phyloP scores from a whole-genome alignment of 2,888 invertebrate genomes.

The Sesamia inferens region DNA sequence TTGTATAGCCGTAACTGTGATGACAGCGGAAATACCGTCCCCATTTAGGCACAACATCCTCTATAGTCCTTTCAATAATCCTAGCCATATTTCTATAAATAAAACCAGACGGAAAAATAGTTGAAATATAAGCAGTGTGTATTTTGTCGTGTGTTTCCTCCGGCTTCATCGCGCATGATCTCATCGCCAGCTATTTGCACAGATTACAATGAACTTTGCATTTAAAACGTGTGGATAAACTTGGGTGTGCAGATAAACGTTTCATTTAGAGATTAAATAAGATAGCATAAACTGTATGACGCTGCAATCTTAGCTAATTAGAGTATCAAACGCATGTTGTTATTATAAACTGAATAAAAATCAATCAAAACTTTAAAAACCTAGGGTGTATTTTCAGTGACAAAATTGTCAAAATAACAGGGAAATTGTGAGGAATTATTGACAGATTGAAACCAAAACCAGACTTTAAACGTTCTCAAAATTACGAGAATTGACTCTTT shows the following conservation, averaged over 20 bases:
- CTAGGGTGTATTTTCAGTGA: too few relatives aligned
- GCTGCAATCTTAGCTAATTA: constrained; percentile 1
- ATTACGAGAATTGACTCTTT: too few relatives aligned
- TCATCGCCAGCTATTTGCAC: constrained; percentile 59
- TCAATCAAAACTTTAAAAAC: not conserved
- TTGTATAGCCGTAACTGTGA: constrained; percentile 3
- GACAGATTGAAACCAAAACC: too few relatives aligned
- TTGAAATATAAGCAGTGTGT: constrained; percentile 31
- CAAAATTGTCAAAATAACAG: too few relatives aligned
- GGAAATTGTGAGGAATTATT: too few relatives aligned
- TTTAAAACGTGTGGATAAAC: constrained; percentile 27
- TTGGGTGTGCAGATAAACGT: constrained; percentile 8
- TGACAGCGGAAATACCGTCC: constrained; percentile 30
- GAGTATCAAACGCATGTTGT: not conserved
- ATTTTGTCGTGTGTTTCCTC: constrained; percentile 39
- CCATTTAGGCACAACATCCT: constrained; percentile 36
- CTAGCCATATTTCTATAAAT: constrained; percentile 5
- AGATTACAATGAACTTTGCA: constrained; percentile 63
- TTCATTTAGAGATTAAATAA: constrained; percentile 13
- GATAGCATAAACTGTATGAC: constrained; percentile 22
- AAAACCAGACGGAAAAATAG: constrained; percentile 17
- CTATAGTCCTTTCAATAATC: not conserved
- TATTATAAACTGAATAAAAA: not conserved
- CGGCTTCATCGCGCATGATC: constrained; percentile 49
- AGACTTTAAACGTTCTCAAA: too few relatives aligned